phyloP scores from a whole-genome alignment of 2,113 vertebrate genomes.

The Anguilla rostrata region DNA sequence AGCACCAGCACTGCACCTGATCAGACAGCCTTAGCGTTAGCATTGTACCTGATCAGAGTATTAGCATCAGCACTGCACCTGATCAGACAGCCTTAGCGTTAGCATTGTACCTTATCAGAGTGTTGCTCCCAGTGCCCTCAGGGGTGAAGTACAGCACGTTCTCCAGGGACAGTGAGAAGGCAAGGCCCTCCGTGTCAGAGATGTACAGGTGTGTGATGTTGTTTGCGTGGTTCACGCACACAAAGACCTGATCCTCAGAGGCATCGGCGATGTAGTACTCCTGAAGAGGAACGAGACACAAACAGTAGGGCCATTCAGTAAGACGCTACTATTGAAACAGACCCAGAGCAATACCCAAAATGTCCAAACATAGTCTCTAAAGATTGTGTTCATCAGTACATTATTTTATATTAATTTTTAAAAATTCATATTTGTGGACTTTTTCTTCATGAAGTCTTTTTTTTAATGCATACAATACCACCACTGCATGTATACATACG shows the following conservation, averaged over 20 bases:
- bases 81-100: not conserved
- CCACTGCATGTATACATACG: too few relatives aligned
- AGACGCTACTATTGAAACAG: too few relatives aligned
- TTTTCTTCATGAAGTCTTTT: too few relatives aligned
- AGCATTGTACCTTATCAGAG: slow-evolving; percentile 82
- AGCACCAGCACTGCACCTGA: too few relatives aligned
- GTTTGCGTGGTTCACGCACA: slow-evolving; percentile 91
- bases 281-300: slow-evolving; percentile 58
- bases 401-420: too few relatives aligned
- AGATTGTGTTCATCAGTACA: too few relatives aligned
- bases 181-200: slow-evolving; percentile 89
- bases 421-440: too few relatives aligned
- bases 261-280: slow-evolving; percentile 94
- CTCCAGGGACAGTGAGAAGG: slow-evolving; percentile 91
- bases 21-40: too few relatives aligned
- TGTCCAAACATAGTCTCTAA: too few relatives aligned
- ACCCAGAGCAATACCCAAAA: too few relatives aligned
- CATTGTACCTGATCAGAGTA: too few relatives aligned
- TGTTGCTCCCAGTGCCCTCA: slow-evolving; percentile 84
- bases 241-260: slow-evolving; percentile 96
- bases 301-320: not conserved
- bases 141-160: slow-evolving; percentile 93
- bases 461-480: too few relatives aligned
- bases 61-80: not conserved
- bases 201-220: slow-evolving; percentile 94